These are phyloP conservation scores for Felis chaus DNA, from an alignment of 2,113 vertebrate genomes.

Conservation along the genomic window DNA sequence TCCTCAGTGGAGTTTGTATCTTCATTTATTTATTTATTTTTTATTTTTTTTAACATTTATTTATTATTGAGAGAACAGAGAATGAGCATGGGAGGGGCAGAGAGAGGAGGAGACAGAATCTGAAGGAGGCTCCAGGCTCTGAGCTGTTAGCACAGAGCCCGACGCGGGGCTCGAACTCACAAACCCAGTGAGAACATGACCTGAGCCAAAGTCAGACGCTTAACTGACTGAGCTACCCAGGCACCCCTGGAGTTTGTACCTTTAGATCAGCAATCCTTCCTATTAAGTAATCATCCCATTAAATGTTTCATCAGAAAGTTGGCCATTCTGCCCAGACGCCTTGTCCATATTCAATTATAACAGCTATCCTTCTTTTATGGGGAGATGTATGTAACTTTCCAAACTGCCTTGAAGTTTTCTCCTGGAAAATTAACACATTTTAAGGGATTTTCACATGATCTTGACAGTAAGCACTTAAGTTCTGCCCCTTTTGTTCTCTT, in stretches of 20 bases:
- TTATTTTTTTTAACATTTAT: no score
- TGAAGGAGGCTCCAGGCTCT: no score
- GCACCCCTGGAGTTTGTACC: neutral
- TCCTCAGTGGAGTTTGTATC: neutral
- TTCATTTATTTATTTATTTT: no score
- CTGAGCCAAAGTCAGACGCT: no score
- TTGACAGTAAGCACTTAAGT: neutral
- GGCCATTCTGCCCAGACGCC: constrained; percentile 36
- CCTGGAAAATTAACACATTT: neutral
- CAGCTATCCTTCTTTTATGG: constrained; percentile 35
- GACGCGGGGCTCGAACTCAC: no score
- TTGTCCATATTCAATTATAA: constrained; percentile 36
- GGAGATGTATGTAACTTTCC: constrained; percentile 41
- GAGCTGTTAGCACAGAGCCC: no score
- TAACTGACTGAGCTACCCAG: no score
- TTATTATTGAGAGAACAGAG: no score
- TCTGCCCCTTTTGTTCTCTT: neutral
- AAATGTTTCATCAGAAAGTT: constrained; percentile 69
- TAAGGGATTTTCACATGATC: neutral
- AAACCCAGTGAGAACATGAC: no score
- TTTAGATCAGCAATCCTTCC: constrained; percentile 31
- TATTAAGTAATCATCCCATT: constrained; percentile 55
- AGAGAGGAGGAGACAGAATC: no score
- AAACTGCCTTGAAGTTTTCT: neutral
- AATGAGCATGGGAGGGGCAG: no score